Conservation (phyloP, 2,888 invertebrate genomes). For the Caenorhabditis drosophilae region DNA sequence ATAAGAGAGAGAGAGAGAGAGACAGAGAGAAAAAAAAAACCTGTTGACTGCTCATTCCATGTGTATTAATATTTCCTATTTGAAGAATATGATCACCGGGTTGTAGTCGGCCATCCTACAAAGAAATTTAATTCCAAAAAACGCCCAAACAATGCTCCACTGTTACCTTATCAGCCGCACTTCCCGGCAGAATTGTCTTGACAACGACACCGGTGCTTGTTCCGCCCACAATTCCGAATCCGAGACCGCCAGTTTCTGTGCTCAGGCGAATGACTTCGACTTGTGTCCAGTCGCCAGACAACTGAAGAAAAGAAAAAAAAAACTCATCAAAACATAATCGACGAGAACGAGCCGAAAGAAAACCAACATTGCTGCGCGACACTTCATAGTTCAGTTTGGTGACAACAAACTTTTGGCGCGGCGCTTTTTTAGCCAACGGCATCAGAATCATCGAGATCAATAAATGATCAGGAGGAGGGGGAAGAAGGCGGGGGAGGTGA, state of each 20-base stretch:
- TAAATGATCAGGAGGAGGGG: constrained; percentile 4
- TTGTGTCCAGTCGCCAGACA: constrained; percentile 99
- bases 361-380: constrained; percentile 37
- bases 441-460: not conserved
- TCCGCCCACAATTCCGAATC: constrained; percentile 95
- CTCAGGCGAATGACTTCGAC: constrained; percentile 96
- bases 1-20: not conserved
- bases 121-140: not conserved
- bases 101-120: constrained; percentile 88
- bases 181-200: constrained; percentile 95
- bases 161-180: constrained; percentile 93
- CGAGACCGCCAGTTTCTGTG: constrained; percentile 81
- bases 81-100: constrained; percentile 98
- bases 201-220: constrained; percentile 98
- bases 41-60: constrained; percentile 91
- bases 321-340: not conserved
- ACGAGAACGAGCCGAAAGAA: not conserved
- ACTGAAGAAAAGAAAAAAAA: constrained; percentile 73
- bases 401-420: constrained; percentile 32
- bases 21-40: constrained; percentile 49
- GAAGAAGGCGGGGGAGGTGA: constrained; percentile 4
- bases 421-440: constrained; percentile 6
- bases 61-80: constrained; percentile 74
- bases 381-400: constrained; percentile 41
- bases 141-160: too few species aligned